phyloP scores from a whole-genome alignment of 2,113 vertebrate species.

The Ginglymostoma cirratum region DNA sequence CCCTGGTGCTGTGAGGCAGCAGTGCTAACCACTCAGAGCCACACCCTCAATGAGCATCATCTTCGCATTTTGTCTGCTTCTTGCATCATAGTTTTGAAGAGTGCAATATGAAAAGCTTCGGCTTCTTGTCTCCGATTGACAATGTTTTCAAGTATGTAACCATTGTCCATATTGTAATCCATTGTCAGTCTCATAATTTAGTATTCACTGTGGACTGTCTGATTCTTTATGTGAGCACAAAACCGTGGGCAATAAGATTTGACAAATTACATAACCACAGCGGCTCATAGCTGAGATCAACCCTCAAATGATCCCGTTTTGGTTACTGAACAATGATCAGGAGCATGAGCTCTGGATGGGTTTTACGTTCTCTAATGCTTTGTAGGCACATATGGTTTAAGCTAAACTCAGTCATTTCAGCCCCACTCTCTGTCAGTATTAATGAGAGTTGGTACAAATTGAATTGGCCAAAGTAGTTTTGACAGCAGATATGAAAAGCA shows the following conservation, averaged over 20 bases:
- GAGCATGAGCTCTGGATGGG: background rate
- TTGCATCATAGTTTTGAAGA: too few relatives aligned
- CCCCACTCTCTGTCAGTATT: background rate
- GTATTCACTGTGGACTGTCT: too few relatives aligned
- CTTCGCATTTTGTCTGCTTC: too few relatives aligned
- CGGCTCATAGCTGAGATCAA: background rate
- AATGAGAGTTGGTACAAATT: background rate
- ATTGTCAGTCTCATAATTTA: too few relatives aligned
- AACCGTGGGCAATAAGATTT: background rate
- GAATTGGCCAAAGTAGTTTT: too few relatives aligned
- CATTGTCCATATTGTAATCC: too few relatives aligned
- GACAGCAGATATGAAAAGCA: background rate
- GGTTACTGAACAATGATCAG: background rate
- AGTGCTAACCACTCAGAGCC: too few relatives aligned
- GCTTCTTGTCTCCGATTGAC: too few relatives aligned
- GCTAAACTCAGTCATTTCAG: background rate
- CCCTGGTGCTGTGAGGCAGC: too few relatives aligned
- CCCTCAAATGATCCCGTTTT: background rate
- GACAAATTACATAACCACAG: background rate
- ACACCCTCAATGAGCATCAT: too few relatives aligned
- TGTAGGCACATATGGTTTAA: background rate
- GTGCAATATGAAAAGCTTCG: too few relatives aligned
- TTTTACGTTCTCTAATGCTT: background rate
- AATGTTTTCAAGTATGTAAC: too few relatives aligned
- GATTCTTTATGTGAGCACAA: background rate